A percentile compares a stretch with the other conserved stretches of the same genome.
These are phyloP conservation scores for Chiloscyllium plagiosum DNA, from an alignment of 2,113 vertebrate genomes.

Conservation along the genomic window DNA sequence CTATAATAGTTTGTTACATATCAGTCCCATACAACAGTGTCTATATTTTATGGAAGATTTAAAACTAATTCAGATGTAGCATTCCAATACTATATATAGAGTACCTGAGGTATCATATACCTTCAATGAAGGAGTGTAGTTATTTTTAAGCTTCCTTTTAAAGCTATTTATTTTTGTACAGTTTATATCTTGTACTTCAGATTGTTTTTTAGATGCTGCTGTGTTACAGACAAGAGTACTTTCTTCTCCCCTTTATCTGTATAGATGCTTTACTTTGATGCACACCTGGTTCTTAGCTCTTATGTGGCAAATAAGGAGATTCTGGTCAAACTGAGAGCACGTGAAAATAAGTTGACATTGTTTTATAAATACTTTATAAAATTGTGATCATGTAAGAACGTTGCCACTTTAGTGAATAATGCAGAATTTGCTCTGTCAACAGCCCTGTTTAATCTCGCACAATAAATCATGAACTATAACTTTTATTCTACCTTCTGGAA, in stretches of 20 bases:
- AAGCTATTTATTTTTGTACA: slow-evolving; percentile 79
- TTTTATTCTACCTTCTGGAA: background rate
- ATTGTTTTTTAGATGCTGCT: slow-evolving; percentile 58
- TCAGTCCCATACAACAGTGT: slow-evolving; percentile 22
- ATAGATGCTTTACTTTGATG: slow-evolving; percentile 39
- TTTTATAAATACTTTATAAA: slow-evolving; percentile 18
- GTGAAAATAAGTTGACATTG: slow-evolving; percentile 37
- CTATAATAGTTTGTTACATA: slow-evolving; percentile 31
- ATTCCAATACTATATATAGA: slow-evolving; percentile 44
- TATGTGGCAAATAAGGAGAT: background rate
- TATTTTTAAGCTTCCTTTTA: slow-evolving; percentile 63
- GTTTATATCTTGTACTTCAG: slow-evolving; percentile 55
- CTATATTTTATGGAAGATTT: slow-evolving; percentile 36
- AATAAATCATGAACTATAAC: slow-evolving; percentile 35
- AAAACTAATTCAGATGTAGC: slow-evolving; percentile 41
- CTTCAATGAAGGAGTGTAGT: slow-evolving; percentile 71
- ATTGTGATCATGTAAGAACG: slow-evolving; percentile 22
- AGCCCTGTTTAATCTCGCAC: slow-evolving; percentile 25
- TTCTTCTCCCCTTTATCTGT: slow-evolving; percentile 42
- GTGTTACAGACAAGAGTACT: slow-evolving; percentile 48
- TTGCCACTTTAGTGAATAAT: slow-evolving; percentile 31
- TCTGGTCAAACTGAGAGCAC: background rate
- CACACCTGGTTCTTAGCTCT: slow-evolving; percentile 32
- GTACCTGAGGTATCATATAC: slow-evolving; percentile 47
- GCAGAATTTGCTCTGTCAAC: slow-evolving; percentile 30